Base-by-base conservation (phyloP, 2,113 vertebrate genomes). In the Ploceus nigricollis region DNA sequence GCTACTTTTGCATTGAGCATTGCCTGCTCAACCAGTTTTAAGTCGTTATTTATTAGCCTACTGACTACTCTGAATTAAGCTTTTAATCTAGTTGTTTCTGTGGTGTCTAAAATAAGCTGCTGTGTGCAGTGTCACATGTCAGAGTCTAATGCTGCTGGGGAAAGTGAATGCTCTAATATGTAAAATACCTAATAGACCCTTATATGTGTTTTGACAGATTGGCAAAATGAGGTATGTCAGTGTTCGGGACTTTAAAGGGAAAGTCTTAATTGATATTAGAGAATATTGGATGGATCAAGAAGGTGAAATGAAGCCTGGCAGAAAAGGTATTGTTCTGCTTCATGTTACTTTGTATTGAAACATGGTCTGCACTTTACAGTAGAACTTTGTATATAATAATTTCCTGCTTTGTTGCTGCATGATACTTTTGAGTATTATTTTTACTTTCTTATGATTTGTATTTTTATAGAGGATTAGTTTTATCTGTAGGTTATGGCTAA, bases 251-350 rank as follows among this genome's bases (percentile, higher is more conserved):
- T 99, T 99, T 91, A 99, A 99, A 98, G 99, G 99, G 7, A 99
- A 99, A 97, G 98, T 99, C 86, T 98, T 99, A 97, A 98, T 99
- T 92, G 99, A 99, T 97, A 98, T 99, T 97, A 98, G 99, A 97
- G 99, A 99, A 96, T 99, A 99, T 82, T 99, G 99, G 99, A 99
- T 99, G 98, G 99, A 99, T 97, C 98, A 98, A 61, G 98, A 99
- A 92, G 99, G 99, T 66, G 99, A 99, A 97, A 99, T 99, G 99
- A 99, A 99, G 85, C 99, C 99, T 33, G 99, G 99, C 50, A 99
- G 99, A 94, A 99, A 99, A 99, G 99, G 99, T 99, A 97, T 90
- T 87, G 45, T 78, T 92, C 60, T 44, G 17, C 60, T 95, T 93
- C 14, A 3, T 50, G 24, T 89, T 81, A 63, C 25, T 93, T 91